Conservation (phyloP, 2,888 invertebrate genomes). For the Nemotelus nigrinus region DNA sequence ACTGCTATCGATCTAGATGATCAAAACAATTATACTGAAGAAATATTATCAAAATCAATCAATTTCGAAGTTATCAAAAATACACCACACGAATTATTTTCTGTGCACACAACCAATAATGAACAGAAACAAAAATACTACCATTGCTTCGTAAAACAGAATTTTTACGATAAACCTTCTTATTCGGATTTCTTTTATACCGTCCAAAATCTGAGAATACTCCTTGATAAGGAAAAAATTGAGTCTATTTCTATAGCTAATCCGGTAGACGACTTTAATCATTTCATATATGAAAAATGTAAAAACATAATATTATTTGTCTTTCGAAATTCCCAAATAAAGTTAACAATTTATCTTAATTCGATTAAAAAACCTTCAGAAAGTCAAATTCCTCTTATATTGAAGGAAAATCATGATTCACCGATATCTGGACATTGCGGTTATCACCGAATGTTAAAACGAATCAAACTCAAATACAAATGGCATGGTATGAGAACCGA, state of each 20-base stretch:
- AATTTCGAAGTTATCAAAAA: background rate
- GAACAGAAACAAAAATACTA: background rate
- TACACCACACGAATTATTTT: background rate
- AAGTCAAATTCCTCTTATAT: background rate
- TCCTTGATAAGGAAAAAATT: background rate
- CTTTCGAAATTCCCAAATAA: background rate
- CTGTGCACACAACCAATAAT: too few relatives aligned
- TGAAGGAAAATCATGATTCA: background rate
- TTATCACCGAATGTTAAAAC: too few relatives aligned
- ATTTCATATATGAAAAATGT: background rate
- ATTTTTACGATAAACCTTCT: background rate
- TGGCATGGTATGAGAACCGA: constrained; percentile 9
- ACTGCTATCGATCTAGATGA: background rate
- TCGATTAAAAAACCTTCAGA: too few relatives aligned
- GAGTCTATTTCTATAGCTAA: background rate
- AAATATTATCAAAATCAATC: too few relatives aligned
- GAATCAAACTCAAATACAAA: background rate
- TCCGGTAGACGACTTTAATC: background rate
- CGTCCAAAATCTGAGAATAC: background rate
- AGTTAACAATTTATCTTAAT: too few relatives aligned
- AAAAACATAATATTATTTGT: background rate
- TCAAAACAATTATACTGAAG: background rate
- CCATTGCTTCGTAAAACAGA: background rate
- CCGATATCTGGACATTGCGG: too few relatives aligned
- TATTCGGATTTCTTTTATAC: background rate